Conservation (phyloP, 2,888 invertebrate genomes). For the Galerucella nymphaeae region DNA sequence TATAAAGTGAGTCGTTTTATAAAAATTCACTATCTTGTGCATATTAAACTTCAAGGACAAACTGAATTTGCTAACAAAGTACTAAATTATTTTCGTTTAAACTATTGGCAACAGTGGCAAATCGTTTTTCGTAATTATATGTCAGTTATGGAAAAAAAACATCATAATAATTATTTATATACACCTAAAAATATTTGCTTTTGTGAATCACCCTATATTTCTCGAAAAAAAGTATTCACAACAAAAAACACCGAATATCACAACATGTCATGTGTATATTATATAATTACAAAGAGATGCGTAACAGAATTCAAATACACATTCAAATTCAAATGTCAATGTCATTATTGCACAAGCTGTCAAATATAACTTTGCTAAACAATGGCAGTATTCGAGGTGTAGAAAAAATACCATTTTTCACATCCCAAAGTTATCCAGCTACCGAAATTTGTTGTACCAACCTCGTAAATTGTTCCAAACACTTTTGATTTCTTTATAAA, state of each 20-base stretch:
- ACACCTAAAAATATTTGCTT: no score
- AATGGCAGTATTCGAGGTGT: not conserved
- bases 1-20: not conserved
- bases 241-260: not conserved
- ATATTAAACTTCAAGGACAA: no score
- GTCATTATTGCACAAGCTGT: slow-evolving; percentile 4
- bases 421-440: not conserved
- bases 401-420: not conserved
- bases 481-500: not conserved
- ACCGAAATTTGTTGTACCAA: no score
- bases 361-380: not conserved
- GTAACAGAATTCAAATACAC: not conserved
- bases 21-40: not conserved
- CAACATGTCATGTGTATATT: not conserved
- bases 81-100: not conserved
- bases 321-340: not conserved
- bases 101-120: not conserved
- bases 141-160: no score
- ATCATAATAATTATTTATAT: no score
- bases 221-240: no score
- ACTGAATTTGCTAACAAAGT: no score
- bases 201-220: no score
- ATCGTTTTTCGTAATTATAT: no score
- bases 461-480: not conserved
- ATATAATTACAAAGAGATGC: not conserved